Evolutionary conservation across 2,797 vertebrate species (phyloP), one percentile per base, ranked within the genome.

Genomic region (Pipistrellus pipistrellus): DNA sequence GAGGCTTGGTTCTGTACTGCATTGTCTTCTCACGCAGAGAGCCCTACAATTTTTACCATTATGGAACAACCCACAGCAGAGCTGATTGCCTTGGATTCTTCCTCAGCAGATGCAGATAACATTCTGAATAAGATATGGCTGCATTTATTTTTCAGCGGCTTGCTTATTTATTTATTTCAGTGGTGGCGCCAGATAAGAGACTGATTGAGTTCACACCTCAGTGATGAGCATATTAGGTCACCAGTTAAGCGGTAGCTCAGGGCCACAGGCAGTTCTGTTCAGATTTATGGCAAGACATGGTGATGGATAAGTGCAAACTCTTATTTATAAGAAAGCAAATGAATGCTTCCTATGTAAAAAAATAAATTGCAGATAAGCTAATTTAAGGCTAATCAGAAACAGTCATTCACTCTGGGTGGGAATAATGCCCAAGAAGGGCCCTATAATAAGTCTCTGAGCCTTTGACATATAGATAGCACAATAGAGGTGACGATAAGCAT

Each of bases 301-400:
- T 89, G 76, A 93, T 75, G 9, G 88, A 84, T 84, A 96, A 72
- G 8, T 88, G 11, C 66, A 38, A 75, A 57, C 35, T 84, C n/a
- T 81, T 89, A 75, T 89, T 95, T 76, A 51, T 82, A 71, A 86
- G 55, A 83, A 94, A 95, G 75, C 10, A 94, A 95, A 93, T 66
- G 66, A 93, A 68, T 87, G 46, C 17, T 55, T 88, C 23, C 35
- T 82, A 14, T 72, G 46, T 78, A 51, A 91, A 95, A 48, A 88
- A 69, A 51, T 46, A 86, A 94, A 91, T 94, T 93, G 27, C 44
- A 77, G 62, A 92, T 90, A 95, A 90, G 27, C 71, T 84, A 72
- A 96, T 94, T 95, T 90, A 91, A 96, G 62, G 77, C 72, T 90
- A 90, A 82, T 97, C 62, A 91, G 95, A 94, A 88, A 12, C 18